These are phyloP conservation scores for Hippocampus guttulatus DNA, from an alignment of 2,113 vertebrate species.

Conservation along the genomic window DNA sequence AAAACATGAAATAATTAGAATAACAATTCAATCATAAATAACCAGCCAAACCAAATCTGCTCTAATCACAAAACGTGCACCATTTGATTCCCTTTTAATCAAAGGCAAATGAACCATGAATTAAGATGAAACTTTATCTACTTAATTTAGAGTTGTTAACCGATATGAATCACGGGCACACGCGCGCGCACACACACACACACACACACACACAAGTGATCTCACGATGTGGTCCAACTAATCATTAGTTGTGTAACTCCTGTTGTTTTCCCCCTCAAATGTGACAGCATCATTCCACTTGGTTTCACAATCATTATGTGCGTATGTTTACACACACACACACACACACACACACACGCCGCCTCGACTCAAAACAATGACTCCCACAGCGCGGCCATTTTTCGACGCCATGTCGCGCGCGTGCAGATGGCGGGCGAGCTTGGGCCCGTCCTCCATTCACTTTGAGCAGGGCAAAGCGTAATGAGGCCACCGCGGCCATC, in stretches of 20 bases:
- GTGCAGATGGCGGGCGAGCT: constrained; percentile 40
- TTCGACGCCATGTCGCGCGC: constrained; percentile 35
- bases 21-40: no score
- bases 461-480: constrained; percentile 40
- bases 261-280: constrained; percentile 7
- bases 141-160: neutral
- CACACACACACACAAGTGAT: constrained; percentile 14
- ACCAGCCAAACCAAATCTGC: no score
- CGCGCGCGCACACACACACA: constrained; percentile 14
- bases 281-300: neutral
- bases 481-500: constrained; percentile 49
- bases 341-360: neutral
- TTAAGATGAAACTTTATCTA: no score
- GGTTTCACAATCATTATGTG: neutral
- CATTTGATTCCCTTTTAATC: no score
- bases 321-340: constrained; percentile 10
- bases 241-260: constrained; percentile 30
- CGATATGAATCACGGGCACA: neutral
- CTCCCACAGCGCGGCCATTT: constrained; percentile 39
- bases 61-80: no score
- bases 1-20: no score
- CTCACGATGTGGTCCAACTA: constrained; percentile 26
- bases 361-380: constrained; percentile 31
- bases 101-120: no score
- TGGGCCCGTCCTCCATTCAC: constrained; percentile 30